Percentiles rank a stretch among this genome's conserved stretches.
Evolutionary conservation across 2,888 invertebrate species (phyloP).

Genomic region (Nomada ruficornis): DNA sequence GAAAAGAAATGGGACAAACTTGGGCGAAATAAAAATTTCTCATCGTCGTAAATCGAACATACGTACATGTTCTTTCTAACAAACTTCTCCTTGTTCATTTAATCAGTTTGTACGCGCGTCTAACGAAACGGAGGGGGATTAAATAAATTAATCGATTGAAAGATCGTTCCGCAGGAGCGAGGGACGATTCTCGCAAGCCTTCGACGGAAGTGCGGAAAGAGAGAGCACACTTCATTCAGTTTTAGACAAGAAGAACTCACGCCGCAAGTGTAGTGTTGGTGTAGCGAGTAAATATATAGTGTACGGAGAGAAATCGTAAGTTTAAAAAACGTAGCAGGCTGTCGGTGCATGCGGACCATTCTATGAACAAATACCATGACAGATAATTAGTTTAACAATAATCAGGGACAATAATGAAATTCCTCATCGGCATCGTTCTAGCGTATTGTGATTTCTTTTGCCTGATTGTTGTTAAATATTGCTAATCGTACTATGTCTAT

Average conservation of each 20-base stretch:
- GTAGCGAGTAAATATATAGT: slow-evolving; percentile 63
- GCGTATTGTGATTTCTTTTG: no score
- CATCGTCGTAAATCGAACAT: slow-evolving; percentile 6
- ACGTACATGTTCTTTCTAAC: neutral
- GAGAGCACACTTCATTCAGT: slow-evolving; percentile 74
- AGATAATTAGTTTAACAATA: slow-evolving; percentile 3
- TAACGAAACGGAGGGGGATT: slow-evolving; percentile 8
- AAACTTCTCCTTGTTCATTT: neutral
- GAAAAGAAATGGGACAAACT: slow-evolving; percentile 3
- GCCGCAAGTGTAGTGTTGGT: slow-evolving; percentile 74
- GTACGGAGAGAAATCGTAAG: slow-evolving; percentile 58
- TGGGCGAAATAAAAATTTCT: slow-evolving; percentile 5
- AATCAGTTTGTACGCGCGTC: neutral
- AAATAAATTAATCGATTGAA: slow-evolving; percentile 44
- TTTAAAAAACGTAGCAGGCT: slow-evolving; percentile 68
- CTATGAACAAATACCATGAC: slow-evolving; percentile 57
- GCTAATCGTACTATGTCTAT: slow-evolving; percentile 21
- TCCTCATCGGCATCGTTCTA: neutral
- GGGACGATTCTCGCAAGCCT: slow-evolving; percentile 69
- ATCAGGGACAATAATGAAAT: slow-evolving; percentile 1
- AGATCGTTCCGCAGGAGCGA: slow-evolving; percentile 67
- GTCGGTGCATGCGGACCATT: slow-evolving; percentile 71
- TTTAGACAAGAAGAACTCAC: slow-evolving; percentile 80
- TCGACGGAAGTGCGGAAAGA: slow-evolving; percentile 71
- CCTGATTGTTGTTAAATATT: slow-evolving; percentile 47